Conservation (phyloP, 64 coral and sea anemone species). For the Trachythela sp. region DNA sequence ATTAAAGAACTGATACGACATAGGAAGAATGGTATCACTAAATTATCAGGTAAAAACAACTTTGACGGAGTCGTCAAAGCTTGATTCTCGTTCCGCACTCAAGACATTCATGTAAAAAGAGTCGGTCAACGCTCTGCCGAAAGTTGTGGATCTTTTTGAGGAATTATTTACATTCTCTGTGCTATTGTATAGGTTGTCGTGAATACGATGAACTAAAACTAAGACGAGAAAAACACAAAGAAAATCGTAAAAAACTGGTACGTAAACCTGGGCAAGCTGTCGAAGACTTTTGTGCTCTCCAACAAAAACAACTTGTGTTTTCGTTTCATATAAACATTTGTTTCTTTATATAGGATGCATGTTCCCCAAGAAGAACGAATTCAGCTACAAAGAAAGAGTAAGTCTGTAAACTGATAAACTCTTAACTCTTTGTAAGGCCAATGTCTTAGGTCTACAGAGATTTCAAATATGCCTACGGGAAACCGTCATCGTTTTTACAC, state of each 20-base stretch:
- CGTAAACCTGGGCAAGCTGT: background rate
- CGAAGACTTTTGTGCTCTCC: no score
- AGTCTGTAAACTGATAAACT: constrained; percentile 22
- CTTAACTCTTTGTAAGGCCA: background rate
- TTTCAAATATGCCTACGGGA: no score
- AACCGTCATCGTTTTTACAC: no score
- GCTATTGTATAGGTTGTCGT: constrained; percentile 60
- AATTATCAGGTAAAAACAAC: constrained; percentile 76
- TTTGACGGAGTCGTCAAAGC: no score
- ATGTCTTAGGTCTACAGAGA: no score
- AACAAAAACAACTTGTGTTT: background rate
- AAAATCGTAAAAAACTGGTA: constrained; percentile 93
- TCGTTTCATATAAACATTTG: background rate
- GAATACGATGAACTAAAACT: constrained; percentile 87
- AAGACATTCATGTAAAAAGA: constrained; percentile 61
- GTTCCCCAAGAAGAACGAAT: constrained; percentile 81
- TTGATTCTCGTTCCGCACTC: no score
- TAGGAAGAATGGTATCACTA: constrained; percentile 90
- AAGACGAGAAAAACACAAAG: constrained; percentile 84
- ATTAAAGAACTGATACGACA: constrained; percentile 89
- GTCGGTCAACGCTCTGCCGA: no score
- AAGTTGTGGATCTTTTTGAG: background rate
- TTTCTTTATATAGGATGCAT: constrained; percentile 52
- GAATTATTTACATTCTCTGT: background rate
- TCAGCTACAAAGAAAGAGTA: constrained; percentile 73